Conservation (phyloP, 2,797 vertebrate species). For the Hemitrygon akajei region DNA sequence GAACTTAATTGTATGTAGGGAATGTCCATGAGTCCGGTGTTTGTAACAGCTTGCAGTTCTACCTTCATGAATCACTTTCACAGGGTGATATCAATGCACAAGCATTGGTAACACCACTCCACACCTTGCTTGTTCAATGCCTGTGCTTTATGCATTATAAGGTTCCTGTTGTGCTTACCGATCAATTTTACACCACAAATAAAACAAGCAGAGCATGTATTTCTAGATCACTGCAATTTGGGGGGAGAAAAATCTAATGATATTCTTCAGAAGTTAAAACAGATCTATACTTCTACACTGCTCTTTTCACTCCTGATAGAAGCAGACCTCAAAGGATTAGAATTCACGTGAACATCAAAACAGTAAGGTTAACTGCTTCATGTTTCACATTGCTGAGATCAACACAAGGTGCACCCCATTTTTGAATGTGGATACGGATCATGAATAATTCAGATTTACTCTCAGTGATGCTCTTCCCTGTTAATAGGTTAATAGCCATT, state of each 20-base stretch:
- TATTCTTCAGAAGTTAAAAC: not conserved
- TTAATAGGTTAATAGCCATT: slow-evolving; percentile 73
- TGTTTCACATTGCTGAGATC: slow-evolving; percentile 61
- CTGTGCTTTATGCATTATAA: no score
- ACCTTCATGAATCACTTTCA: no score
- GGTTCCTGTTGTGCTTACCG: no score
- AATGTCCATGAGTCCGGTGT: no score
- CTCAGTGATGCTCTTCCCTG: slow-evolving; percentile 73
- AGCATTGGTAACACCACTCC: no score
- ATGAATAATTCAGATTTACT: slow-evolving; percentile 75
- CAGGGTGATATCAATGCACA: no score
- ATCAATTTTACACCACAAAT: not conserved
- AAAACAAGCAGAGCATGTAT: not conserved
- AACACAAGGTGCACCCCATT: slow-evolving; percentile 62
- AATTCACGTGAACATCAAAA: slow-evolving; percentile 42
- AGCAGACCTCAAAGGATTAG: not conserved
- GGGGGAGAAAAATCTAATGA: not conserved
- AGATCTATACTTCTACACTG: not conserved
- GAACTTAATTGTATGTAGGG: no score
- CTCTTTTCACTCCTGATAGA: not conserved
- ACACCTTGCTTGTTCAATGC: no score
- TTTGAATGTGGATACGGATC: slow-evolving; percentile 63
- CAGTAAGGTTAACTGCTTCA: slow-evolving; percentile 45
- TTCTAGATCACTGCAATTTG: not conserved
- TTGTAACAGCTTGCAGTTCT: no score